A percentile compares a stretch with the other conserved stretches of the same genome.
Evolutionary conservation across 2,113 vertebrate species (phyloP).

Genomic region (Poicephalus meyeri): DNA sequence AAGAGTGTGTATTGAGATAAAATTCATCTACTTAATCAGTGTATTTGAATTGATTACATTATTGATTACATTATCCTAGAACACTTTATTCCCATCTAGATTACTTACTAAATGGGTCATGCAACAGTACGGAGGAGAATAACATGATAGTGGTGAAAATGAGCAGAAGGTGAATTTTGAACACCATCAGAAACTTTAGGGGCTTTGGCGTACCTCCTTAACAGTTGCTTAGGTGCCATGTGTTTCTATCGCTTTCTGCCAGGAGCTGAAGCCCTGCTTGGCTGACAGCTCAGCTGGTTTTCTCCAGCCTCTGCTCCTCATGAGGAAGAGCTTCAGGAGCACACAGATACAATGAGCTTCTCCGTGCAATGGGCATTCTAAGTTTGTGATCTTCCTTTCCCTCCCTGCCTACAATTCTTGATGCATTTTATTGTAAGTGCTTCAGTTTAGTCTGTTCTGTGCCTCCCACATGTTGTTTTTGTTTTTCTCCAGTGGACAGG

Average conservation of each 20-base stretch:
- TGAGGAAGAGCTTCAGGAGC: background rate
- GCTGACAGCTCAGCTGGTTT: background rate
- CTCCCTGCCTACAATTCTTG: background rate
- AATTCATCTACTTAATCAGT: background rate
- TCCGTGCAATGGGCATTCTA: background rate
- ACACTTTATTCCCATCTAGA: background rate
- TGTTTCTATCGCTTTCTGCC: background rate
- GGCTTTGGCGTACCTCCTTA: background rate
- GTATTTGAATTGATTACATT: background rate
- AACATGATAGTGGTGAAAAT: background rate
- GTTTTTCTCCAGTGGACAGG: background rate
- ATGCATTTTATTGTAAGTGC: background rate
- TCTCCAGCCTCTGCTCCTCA: background rate
- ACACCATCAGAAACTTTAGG: background rate
- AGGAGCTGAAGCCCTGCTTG: background rate
- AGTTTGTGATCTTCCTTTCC: accelerated
- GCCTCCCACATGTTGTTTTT: background rate
- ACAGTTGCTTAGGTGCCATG: background rate
- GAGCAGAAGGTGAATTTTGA: background rate
- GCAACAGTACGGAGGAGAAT: background rate
- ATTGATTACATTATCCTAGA: background rate
- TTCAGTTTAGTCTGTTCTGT: background rate
- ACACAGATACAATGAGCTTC: background rate
- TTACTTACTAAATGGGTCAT: background rate
- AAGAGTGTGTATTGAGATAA: background rate